Conservation (phyloP, 2,888 invertebrate species). For the Oligia strigilis region DNA sequence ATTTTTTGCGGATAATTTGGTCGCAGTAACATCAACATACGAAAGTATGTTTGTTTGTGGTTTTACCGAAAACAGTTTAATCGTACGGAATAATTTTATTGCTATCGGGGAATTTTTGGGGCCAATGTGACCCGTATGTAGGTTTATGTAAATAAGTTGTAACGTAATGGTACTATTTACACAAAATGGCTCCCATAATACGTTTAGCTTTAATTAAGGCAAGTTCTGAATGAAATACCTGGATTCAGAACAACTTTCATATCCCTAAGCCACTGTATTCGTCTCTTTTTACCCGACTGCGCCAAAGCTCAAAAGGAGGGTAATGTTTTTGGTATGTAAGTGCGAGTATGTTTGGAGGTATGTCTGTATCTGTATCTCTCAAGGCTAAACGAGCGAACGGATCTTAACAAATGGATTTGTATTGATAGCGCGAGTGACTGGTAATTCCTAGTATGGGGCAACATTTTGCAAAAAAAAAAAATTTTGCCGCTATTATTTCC, state of each 20-base stretch:
- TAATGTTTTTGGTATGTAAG: neutral
- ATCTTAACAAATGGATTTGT: neutral
- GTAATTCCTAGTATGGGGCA: too few relatives aligned
- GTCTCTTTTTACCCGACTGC: neutral
- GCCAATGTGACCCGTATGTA: constrained; percentile 9
- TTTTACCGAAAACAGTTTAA: constrained; percentile 51
- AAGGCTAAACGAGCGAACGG: neutral
- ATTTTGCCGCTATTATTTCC: neutral
- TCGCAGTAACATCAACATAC: constrained; percentile 11
- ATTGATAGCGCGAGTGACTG: neutral
- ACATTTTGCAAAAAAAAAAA: too few relatives aligned
- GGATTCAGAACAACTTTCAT: neutral
- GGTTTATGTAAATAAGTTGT: constrained; percentile 28
- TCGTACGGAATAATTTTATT: constrained; percentile 49
- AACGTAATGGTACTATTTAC: constrained; percentile 11
- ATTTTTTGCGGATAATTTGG: constrained; percentile 24
- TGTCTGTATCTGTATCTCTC: neutral
- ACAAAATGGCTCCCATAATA: neutral
- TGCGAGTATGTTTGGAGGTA: neutral
- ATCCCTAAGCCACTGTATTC: neutral
- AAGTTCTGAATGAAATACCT: neutral
- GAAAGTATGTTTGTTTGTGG: constrained; percentile 35
- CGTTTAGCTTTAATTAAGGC: constrained; percentile 26
- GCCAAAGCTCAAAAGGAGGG: neutral
- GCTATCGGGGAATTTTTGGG: constrained; percentile 18